These are phyloP conservation scores for Malurus elegans DNA, from an alignment of 2,113 vertebrate genomes.

Conservation along the genomic window DNA sequence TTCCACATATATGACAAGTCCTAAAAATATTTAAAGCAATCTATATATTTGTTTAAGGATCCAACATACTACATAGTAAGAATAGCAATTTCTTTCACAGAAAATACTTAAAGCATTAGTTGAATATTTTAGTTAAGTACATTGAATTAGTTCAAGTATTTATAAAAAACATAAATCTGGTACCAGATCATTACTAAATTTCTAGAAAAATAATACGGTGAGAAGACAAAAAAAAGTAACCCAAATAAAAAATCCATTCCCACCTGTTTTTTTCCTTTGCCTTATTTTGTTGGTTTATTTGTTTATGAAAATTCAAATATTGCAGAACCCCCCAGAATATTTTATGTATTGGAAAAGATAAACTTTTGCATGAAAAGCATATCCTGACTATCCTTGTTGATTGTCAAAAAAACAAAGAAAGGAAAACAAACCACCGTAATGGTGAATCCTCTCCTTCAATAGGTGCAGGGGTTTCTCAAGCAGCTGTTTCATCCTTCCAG, in stretches of 20 bases:
- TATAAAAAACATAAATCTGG: background rate
- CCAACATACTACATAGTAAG: background rate
- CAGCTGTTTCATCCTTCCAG: background rate
- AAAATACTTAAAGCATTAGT: background rate
- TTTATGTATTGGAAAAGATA: background rate
- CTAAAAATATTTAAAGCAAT: background rate
- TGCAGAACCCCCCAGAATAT: fast-evolving
- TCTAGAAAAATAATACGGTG: background rate
- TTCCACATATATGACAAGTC: background rate
- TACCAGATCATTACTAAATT: background rate
- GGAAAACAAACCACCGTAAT: fast-evolving
- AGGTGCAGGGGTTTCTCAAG: background rate
- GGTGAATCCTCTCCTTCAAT: background rate
- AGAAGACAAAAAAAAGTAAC: background rate
- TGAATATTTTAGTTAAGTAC: background rate
- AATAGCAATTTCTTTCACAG: background rate
- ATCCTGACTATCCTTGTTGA: background rate
- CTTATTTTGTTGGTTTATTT: background rate
- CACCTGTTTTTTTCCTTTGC: background rate
- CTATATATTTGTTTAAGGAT: background rate
- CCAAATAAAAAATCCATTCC: background rate
- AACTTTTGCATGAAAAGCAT: background rate
- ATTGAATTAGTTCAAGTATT: background rate
- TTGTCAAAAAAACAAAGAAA: background rate
- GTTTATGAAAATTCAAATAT: background rate